Base-by-base conservation (phyloP, 2,113 vertebrate species). In the Elgaria multicarinata region DNA sequence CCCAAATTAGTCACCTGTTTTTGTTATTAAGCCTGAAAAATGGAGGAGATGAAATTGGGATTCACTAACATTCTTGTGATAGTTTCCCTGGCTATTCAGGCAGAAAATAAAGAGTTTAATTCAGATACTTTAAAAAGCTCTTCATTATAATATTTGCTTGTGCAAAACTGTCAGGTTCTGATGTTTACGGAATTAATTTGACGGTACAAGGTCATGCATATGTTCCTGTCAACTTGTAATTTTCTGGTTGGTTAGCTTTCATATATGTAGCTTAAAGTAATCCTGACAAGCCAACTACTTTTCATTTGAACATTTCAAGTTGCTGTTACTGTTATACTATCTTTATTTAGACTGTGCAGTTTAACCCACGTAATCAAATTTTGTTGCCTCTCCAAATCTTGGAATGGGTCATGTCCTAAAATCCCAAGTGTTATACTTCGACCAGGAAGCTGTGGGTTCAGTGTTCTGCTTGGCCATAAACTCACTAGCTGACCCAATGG, bases 211-310 rank as follows among this genome's bases (percentile, higher is more conserved):
- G 46, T 39, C n/a, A 53, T 53, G 13, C 76, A 69, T 69, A 53
- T 79, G 44, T 67, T 36, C 42, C 42, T 36, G 42, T 50, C 86
- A 79, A 53, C 64, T 87, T 53, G 64, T 79, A 87, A n/a, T 87
- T 46, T 67, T 26, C 1, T 78, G 31, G 62, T 78, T 67, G 1
- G 12, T 67, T 87, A 66, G 31, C 10, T 67, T 87, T 87, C 31
- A 36, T 79, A 24, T 50, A 78, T 87, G 75, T 46, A 28, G 39
- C 81, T 66, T 83, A 39, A 83, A 83, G 36, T 28, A 50, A 72
- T 53, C 39, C 66, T 84, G 58, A 83, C 62, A 67, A 83, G 26
- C 58, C 8, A 69, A 8, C 42, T 46, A 46, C 82, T 6, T n/a
- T 28, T 83, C 36, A 69, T 84, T 83, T 69, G 22, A 83, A 42